These are phyloP conservation scores for Genyomyrus donnyi DNA, from an alignment of 2,113 vertebrate species.

Conservation along the genomic window DNA sequence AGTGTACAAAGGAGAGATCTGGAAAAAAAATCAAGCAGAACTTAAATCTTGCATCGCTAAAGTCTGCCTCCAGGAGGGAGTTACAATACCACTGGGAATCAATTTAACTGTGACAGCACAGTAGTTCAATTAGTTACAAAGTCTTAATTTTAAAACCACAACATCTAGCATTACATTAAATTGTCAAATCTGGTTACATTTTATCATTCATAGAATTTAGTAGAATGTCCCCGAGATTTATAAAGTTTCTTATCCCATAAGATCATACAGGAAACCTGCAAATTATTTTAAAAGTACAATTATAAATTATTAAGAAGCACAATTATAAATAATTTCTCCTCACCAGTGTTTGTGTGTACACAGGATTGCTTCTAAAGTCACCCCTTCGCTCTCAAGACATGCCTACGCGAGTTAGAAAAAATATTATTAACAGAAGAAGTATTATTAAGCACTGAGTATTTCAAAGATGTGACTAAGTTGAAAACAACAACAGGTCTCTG, in stretches of 20 bases:
- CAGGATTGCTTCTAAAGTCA: constrained; percentile 80
- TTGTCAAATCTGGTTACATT: background rate
- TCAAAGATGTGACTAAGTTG: background rate
- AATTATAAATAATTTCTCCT: constrained; percentile 36
- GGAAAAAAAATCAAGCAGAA: background rate
- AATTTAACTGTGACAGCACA: background rate
- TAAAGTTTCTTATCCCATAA: background rate
- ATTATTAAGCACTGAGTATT: background rate
- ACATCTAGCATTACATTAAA: background rate
- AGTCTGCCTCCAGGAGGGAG: background rate
- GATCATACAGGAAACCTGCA: background rate
- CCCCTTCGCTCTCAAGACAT: constrained; percentile 76
- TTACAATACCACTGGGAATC: background rate
- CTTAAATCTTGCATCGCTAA: background rate
- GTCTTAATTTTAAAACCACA: background rate
- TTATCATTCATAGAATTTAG: background rate
- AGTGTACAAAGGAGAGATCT: background rate
- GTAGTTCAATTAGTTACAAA: background rate
- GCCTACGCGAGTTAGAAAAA: constrained; percentile 52
- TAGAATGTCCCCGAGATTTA: background rate
- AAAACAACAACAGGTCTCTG: background rate
- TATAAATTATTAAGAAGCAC: background rate
- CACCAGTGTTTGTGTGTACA: constrained; percentile 98
- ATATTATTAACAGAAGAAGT: background rate
- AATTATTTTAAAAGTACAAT: background rate